These are phyloP conservation scores for Zaprionus davidi DNA, from an alignment of 1,140 invertebrate genomes.

Conservation along the genomic window DNA sequence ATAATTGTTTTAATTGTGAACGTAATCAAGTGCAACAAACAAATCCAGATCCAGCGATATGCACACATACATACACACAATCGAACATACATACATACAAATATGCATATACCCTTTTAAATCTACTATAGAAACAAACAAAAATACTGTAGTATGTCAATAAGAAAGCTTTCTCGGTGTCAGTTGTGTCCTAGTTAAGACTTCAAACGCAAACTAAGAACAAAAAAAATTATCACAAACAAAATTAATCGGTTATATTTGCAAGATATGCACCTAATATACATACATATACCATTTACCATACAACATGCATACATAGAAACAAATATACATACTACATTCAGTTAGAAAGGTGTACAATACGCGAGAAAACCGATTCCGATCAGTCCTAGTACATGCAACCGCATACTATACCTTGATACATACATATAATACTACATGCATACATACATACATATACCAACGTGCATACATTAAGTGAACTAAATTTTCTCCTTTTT, in stretches of 20 bases:
- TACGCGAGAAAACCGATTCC: neutral
- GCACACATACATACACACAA: constrained; percentile 1
- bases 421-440: constrained; percentile 28
- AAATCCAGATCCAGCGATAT: constrained; percentile 15
- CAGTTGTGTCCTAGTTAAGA: constrained; percentile 73
- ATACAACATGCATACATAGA: constrained; percentile 13
- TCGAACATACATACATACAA: constrained; percentile 15
- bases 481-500: constrained; percentile 64
- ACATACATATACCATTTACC: neutral
- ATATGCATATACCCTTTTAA: constrained; percentile 47
- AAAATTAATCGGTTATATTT: constrained; percentile 35
- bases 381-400: constrained; percentile 19
- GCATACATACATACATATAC: constrained; percentile 7
- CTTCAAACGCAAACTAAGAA: constrained; percentile 41
- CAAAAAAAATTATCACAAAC: constrained; percentile 26
- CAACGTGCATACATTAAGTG: constrained; percentile 29
- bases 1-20: constrained; percentile 50
- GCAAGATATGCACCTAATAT: constrained; percentile 25
- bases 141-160: constrained; percentile 24
- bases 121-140: constrained; percentile 39
- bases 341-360: constrained; percentile 1
- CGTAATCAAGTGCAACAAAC: constrained; percentile 24
- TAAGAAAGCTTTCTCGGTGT: constrained; percentile 62
- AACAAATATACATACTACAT: constrained; percentile 1
- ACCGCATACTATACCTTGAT: constrained; percentile 5